A percentile compares a stretch with the other conserved stretches of the same genome.
Evolutionary conservation across 1,140 invertebrate genomes (phyloP).

Genomic region (Caenorhabditis briggsae): DNA sequence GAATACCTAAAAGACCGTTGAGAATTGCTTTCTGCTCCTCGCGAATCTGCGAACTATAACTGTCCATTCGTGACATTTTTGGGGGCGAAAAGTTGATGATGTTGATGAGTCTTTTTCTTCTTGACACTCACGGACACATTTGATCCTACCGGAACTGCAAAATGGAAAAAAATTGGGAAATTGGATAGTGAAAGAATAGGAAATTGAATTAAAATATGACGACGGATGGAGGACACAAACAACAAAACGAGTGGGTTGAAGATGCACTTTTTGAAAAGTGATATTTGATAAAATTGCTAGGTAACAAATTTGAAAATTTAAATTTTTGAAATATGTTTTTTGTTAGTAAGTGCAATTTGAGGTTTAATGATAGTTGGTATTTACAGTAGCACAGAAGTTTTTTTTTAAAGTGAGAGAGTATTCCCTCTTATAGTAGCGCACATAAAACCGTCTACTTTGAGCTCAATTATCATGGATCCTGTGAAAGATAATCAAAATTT

Average conservation of each 20-base stretch:
- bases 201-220: conserved; percentile 25
- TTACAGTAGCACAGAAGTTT: no score
- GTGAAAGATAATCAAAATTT: no score
- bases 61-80: conserved; percentile 54
- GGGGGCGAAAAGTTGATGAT: neutral
- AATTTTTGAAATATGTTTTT: no score
- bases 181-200: neutral
- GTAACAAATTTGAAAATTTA: no score
- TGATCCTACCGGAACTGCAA: conserved; percentile 21
- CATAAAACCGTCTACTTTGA: no score
- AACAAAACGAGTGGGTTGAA: neutral
- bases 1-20: conserved; percentile 59
- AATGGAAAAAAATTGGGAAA: neutral
- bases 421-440: no score
- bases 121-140: neutral
- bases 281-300: no score
- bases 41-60: conserved; percentile 26
- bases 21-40: conserved; percentile 56
- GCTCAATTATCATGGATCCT: no score
- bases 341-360: no score
- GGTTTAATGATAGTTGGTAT: no score
- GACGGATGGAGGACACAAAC: neutral
- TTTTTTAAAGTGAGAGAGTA: no score
- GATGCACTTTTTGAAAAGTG: neutral
- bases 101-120: neutral